Base-by-base conservation (phyloP, 2,113 vertebrate genomes). In the Elephas maximus region DNA sequence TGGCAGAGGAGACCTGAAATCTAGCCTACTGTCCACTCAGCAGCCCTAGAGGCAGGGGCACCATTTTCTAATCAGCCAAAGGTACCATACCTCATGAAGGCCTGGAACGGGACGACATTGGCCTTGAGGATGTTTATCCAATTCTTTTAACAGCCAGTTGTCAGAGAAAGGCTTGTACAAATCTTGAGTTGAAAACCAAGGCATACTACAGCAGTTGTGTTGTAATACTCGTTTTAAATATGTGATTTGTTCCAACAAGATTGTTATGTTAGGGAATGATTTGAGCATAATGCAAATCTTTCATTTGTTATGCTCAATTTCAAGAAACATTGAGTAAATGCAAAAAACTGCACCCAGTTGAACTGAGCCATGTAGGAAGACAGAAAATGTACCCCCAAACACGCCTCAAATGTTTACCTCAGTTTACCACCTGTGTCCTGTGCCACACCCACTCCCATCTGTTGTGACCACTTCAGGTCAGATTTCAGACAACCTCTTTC, bases 341-440 rank as follows among this genome's bases (percentile, higher is more conserved):
- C 23, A 74, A 20, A 28, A 37, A 51, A 90, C n/a, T 45, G 4
- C 30, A 91, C 30, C 17, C 33, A 28, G 33, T 28, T 57, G 12
- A 77, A 33, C 10, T 0, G 48, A 37, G n/a, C 62, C 23, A n/a
- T 14, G 2, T 21, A 86, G 44, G 6, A 28, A 41, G 5, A 30
- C 51, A 33, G 7, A 82, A 48, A 87, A 48, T 48, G 80, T 28
- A 77, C 3, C 41, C 2, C 65, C 28, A 65, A 44, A 8, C 28
- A 3, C 5, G 17, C 0, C 10, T 57, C 18, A n/a, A 33, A n/a
- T 0, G 11, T 30, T 37, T 23, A 51, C 69, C 7, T 51, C 24
- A 6, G 15, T 20, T 86, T 21, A 37, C 0, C 26, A 2, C 4
- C 3, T 67, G 17, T 60, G 8, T 2, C 30, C 26, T 33, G 20